Base-by-base conservation (phyloP, 2,113 vertebrate genomes). In the Nematolebias whitei region DNA sequence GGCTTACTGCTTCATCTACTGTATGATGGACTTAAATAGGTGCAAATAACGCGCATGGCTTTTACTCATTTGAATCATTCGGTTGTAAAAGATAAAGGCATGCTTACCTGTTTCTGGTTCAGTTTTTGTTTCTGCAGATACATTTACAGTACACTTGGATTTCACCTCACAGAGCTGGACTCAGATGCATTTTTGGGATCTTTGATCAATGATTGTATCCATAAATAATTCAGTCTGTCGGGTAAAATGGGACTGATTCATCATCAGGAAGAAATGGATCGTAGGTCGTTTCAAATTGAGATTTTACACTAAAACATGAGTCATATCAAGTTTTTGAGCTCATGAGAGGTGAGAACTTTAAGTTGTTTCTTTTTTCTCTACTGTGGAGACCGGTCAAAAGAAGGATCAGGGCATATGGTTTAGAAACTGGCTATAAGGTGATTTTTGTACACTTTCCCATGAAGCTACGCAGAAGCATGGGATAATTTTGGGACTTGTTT, bases 161-260 rank as follows among this genome's bases (percentile, higher is more conserved):
- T 38, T n/a, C 5, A 44, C 64, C 35, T 71, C 45, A 60, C 39
- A 53, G 69, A 65, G 57, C 22, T 18, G 35, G 9, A 52, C 52
- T 6, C 4, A 11, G 39, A 52, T 61, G 74, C 70, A 70, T 68
- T 81, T 26, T 64, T 74, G 43, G 32, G 67, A 71, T 60, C 38
- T 13, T 48, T 40, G 74, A 78, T 82, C 77, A 71, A 83, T 87
- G 44, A n/a, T 62, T 75, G 62, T 43, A 9, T 6, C 16, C 40
- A 78, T 85, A 43, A 83, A 85, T 85, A 74, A 86, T 88, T 84
- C 65, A 88, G 48, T 41, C 26, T 74, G 44, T 68, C 49, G 58
- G 56, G 47, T 59, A 48, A 61, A 69, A 71, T 55, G 49, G 53
- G 60, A 72, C 50, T 63, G 52, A 83, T 76, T 80, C 69, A 74